Percentiles rank a stretch among this genome's conserved stretches.
These are phyloP conservation scores for Corythoichthys haematopterus DNA, from an alignment of 2,113 vertebrate genomes.

Conservation along the genomic window DNA sequence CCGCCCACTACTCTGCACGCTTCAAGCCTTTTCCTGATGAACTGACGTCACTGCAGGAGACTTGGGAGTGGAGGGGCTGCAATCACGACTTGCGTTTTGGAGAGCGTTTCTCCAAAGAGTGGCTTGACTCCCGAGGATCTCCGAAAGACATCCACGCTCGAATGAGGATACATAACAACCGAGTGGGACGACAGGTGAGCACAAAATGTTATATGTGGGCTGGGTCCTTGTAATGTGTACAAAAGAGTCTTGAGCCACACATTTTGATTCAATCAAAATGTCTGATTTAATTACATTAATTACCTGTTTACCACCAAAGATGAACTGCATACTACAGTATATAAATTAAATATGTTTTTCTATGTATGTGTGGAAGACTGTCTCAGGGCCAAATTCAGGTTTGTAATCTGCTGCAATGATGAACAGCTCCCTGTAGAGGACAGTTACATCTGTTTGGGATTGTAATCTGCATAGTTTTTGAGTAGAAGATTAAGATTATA, in stretches of 20 bases:
- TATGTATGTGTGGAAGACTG: no score
- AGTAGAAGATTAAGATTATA: no score
- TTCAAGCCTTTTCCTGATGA: conserved; percentile 74
- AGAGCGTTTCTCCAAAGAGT: conserved; percentile 86
- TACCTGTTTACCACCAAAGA: not conserved
- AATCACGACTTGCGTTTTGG: conserved; percentile 84
- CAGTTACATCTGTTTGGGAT: no score
- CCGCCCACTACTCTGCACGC: conserved; percentile 63
- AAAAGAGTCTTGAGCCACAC: not conserved
- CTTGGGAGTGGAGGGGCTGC: conserved; percentile 92
- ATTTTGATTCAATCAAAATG: not conserved
- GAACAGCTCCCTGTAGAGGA: no score
- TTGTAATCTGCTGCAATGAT: no score
- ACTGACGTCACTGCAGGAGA: conserved; percentile 80
- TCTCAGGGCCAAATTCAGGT: no score
- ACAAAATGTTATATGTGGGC: not conserved
- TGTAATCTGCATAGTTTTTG: no score
- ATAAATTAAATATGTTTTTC: no score
- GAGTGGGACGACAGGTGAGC: conserved; percentile 84
- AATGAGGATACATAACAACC: conserved; percentile 88
- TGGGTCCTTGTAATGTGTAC: not conserved
- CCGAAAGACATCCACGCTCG: conserved; percentile 86
- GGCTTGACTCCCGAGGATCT: conserved; percentile 83
- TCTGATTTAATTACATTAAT: not conserved
- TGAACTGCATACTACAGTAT: no score